Base-by-base conservation (phyloP, 30 jellyfish, hydroid and myxozoan species). In the Rhopilema esculentum region DNA sequence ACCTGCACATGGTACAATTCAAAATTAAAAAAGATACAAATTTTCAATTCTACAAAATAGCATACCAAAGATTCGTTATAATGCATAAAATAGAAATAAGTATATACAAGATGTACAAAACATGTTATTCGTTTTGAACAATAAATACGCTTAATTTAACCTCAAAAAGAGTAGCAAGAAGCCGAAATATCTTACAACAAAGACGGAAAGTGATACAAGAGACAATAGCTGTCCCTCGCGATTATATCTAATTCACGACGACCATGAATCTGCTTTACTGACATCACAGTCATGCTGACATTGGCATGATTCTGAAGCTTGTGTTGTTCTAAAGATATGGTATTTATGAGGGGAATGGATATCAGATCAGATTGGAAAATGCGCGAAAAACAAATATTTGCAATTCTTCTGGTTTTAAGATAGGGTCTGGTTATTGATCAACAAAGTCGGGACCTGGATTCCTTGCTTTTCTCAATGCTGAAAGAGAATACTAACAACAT, bases 61-160 rank as follows among this genome's bases (percentile, higher is more conserved):
- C 57, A 2, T 40, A 40, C 12, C 57, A 40, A 40, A 40, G 57
- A 40, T 40, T 40, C 57, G 57, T 40, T 40, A 40, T 12, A 2
- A 40, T 40, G 57, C 57, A 40, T 12, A 40, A 40, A 40, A 40
- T 40, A 31, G 4, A 25, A 20, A 71, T 71, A 27, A 1, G 6
- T 77, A 77, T 77, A 52, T 53, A 77, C 87, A 77, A 9, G 66
- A 77, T 77, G 76, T 51, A 50, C 87, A 77, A 76, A 77, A 71
- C 82, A 53, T 48, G 33, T 49, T 18, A 8, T 23, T 30, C 17
- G 49, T 61, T 77, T 53, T 30, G 87, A 61, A 77, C 87, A 77
- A 77, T 77, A 77, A 77, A 77, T 77, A 77, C 26, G 57, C 66
- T 16, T 49, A 77, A 74, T 77, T 77, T 77, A 50, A 52, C 76